Conservation (phyloP, 1,140 invertebrate genomes). For the Drosophila bipectinata region DNA sequence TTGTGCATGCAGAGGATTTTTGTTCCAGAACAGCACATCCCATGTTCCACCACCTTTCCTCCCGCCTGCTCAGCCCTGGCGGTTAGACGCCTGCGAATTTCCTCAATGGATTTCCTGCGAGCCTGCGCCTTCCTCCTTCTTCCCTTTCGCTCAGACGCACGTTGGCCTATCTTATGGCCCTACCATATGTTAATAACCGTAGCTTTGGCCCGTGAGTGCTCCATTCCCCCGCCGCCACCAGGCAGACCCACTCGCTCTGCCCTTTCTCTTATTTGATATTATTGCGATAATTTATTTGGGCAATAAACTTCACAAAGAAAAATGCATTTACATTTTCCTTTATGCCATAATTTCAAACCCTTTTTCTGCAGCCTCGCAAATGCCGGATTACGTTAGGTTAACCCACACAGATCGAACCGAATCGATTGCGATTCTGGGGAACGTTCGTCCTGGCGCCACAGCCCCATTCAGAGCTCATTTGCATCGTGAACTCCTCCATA, state of each 20-base stretch:
- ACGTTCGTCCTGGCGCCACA: conserved; percentile 20
- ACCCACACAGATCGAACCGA: conserved; percentile 24
- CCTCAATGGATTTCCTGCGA: neutral
- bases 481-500: conserved; percentile 27
- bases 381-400: conserved; percentile 35
- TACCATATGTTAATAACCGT: conserved; percentile 81
- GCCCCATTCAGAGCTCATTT: conserved; percentile 54
- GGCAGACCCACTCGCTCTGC: neutral
- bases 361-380: conserved; percentile 23
- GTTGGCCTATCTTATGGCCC: conserved; percentile 46
- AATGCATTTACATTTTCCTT: conserved; percentile 76
- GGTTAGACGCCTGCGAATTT: conserved; percentile 58
- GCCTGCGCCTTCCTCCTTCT: conserved; percentile 11
- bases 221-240: conserved; percentile 6
- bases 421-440: conserved; percentile 12
- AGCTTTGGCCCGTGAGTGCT: conserved; percentile 63
- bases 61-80: conserved; percentile 18
- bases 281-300: conserved; percentile 81
- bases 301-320: conserved; percentile 76
- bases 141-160: conserved; percentile 35
- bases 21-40: conserved; percentile 72
- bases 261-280: conserved; percentile 77
- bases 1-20: conserved; percentile 82
- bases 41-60: conserved; percentile 4
- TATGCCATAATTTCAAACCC: conserved; percentile 75